Evolutionary conservation across 30 jellyfish, hydroid and myxozoan genomes (phyloP).

Genomic region (Hydractinia symbiolongicarpus): DNA sequence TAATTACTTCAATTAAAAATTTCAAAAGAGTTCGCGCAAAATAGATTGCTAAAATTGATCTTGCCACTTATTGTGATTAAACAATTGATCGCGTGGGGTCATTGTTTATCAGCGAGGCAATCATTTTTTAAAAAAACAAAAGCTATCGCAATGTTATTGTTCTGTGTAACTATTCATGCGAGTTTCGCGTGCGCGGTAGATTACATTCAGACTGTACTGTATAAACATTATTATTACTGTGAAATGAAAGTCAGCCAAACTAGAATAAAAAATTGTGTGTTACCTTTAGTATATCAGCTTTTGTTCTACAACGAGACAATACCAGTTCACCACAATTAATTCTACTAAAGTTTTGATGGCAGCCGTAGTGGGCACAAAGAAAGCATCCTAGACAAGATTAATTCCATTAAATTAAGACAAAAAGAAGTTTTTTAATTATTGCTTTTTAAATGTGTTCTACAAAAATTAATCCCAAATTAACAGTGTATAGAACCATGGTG

Average conservation of each 20-base stretch:
- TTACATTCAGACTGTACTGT: too few species aligned
- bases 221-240: too few species aligned
- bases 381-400: neutral
- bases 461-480: neutral
- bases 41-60: too few species aligned
- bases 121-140: too few species aligned
- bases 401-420: neutral
- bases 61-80: too few species aligned
- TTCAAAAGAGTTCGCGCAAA: too few species aligned
- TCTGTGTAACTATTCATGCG: too few species aligned
- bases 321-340: neutral
- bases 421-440: neutral
- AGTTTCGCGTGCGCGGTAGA: too few species aligned
- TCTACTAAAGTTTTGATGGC: conserved; percentile 14
- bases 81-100: too few species aligned
- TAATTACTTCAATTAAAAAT: too few species aligned
- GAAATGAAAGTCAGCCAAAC: neutral
- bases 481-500: neutral
- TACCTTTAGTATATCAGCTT: conserved; percentile 9
- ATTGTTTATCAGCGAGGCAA: too few species aligned
- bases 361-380: conserved; percentile 21
- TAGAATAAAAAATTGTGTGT: neutral
- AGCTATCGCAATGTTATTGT: too few species aligned
- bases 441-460: neutral
- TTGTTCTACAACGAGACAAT: neutral